Evolutionary conservation across 53 echinoderm and acorn worm species (phyloP), one percentile per base, ranked within the genome.

Genomic region (Luidia sarsii): DNA sequence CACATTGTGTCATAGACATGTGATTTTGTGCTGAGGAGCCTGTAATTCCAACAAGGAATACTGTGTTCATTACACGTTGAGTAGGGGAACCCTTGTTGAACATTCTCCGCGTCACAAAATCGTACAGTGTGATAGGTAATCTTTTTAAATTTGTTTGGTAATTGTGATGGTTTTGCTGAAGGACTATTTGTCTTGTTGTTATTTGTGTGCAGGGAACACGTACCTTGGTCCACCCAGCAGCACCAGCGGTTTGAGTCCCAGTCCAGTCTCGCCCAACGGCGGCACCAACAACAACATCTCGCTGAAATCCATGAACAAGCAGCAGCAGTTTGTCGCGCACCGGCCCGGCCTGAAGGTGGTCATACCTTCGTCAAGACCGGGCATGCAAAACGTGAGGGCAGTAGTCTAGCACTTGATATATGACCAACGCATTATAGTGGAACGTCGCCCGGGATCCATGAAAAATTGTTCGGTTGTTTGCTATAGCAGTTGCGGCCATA

Each of bases 321-420:
- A 86, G 61, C 87, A 81, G 66, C 41, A 41, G 41, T 41, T 41
- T 41, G 15, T 59, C 8, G 51, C 59, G 27, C 87, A 65, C 49
- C 85, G 95, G 57, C 90, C 88, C 50, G 90, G 87, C 53, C 90
- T 95, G 22, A 95, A 90, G 67, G 95, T 95, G 14, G 95, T 95
- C 75, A 95, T 95, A 87, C 95, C 95, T 43, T 51, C 54, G 41
- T 63, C 65, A 49, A 80, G 87, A 83, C 72, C 87, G 2, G 54
- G 50, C 50, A 33, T 80, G 37, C 81, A 65, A 66, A 80, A 51
- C 4, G 81, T 80, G 65, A 80, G 81, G 38, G 3, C n/a, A 31
- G 34, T 14, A n/a, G n/a, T n/a, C n/a, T n/a, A n/a, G n/a, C n/a
- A n/a, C n/a, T 65, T 13, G 9, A 2, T 19, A 10, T 3, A 14